Evolutionary conservation across 2,113 vertebrate species (phyloP), one percentile per base, ranked within the genome.

Genomic region (Pogonocichla stellata): DNA sequence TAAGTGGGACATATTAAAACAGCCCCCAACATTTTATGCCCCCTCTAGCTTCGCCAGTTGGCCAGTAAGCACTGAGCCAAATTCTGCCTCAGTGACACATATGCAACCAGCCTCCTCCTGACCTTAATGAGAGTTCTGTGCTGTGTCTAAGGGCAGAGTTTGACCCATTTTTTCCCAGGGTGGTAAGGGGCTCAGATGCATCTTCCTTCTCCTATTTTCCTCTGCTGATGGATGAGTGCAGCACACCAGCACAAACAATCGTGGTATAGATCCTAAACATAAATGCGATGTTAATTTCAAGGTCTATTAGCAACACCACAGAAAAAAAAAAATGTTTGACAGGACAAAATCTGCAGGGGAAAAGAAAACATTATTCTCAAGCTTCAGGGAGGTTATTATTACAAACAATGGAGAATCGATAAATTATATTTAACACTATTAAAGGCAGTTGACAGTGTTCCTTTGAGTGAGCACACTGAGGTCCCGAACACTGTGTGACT

Each of bases 261-360:
- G 7, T 26, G 11, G 29, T 60, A 47, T 38, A 80, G 75, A 86
- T 22, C 50, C 89, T 80, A 88, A 91, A 86, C 80, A 88, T 95
- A 85, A 94, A 89, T 38, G 86, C 45, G 19, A 54, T 91, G 87
- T 95, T 97, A 95, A 97, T 97, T 97, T 97, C 96, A 97, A 98
- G 96, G 86, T 97, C 96, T 97, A 71, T 93, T 97, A 96, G 96
- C 96, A 96, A 69, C 78, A 92, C 81, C 45, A 40, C 0, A 7
- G 45, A 77, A 77, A 69, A 65, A 65, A 65, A 95, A 80, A 94
- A 90, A 90, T 40, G 69, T 94, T 72, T 85, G 91, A 94, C 91
- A 80, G 91, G 74, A 92, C 51, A 71, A 89, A 96, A 97, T 90
- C 88, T 92, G 73, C 94, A 96, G 88, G 83, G 94, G 89, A 95